These are phyloP conservation scores for Phania funesta DNA, from an alignment of 2,888 invertebrate genomes.

Conservation along the genomic window DNA sequence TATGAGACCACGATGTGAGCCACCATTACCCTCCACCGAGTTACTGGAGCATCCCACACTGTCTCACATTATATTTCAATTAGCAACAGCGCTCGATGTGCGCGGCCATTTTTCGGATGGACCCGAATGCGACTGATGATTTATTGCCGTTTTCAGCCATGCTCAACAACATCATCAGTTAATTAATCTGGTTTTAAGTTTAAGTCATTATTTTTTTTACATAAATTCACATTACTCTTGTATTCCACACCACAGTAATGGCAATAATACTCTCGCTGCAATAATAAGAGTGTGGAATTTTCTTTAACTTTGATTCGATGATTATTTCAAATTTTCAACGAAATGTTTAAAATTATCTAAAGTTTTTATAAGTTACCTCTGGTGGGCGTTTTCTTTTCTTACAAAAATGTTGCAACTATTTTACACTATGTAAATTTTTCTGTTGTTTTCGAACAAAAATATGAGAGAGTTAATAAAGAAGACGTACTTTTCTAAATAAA, in stretches of 20 bases:
- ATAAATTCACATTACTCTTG: slow-evolving; percentile 68
- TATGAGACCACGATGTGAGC: slow-evolving; percentile 92
- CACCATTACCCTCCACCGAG: slow-evolving; percentile 92
- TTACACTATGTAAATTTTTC: too few species aligned
- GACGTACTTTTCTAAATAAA: too few species aligned
- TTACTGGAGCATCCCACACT: slow-evolving; percentile 91
- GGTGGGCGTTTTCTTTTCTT: too few species aligned
- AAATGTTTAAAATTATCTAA: not conserved
- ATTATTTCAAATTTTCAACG: slow-evolving; percentile 29
- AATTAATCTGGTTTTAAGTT: slow-evolving; percentile 40
- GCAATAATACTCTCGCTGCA: slow-evolving; percentile 59
- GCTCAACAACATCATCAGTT: not conserved
- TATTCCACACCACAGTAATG: slow-evolving; percentile 57
- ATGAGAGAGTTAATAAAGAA: too few species aligned
- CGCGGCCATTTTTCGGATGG: slow-evolving; percentile 82
- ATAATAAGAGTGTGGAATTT: slow-evolving; percentile 47
- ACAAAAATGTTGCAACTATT: too few species aligned
- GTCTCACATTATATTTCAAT: slow-evolving; percentile 89
- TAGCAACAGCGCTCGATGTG: slow-evolving; percentile 92
- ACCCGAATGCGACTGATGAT: slow-evolving; percentile 81
- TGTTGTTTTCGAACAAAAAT: too few species aligned
- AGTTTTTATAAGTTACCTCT: not conserved
- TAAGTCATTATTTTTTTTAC: slow-evolving; percentile 62
- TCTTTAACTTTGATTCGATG: slow-evolving; percentile 20
- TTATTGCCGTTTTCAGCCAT: slow-evolving; percentile 50